Percentiles rank a stretch among this genome's conserved stretches.
phyloP scores from a whole-genome alignment of 2,888 invertebrate species.

The Agriopis leucophaearia region DNA sequence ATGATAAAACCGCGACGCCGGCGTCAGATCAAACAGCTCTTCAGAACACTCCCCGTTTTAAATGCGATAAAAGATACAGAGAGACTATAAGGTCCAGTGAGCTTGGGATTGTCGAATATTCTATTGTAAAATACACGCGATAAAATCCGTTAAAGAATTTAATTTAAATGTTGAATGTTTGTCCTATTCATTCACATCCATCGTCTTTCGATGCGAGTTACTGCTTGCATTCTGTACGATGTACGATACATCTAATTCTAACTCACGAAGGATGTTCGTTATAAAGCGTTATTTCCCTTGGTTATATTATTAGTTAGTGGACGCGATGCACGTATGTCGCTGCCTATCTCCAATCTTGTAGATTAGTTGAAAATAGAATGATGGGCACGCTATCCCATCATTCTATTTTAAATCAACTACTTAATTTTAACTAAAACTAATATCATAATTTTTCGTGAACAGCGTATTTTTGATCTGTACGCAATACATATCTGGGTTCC shows the following conservation, averaged over 20 bases:
- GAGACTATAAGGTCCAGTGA: too few relatives aligned
- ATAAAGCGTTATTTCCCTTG: constrained; percentile 26
- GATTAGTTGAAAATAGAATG: constrained; percentile 22
- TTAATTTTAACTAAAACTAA: background rate
- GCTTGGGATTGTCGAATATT: too few relatives aligned
- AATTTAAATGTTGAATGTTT: too few relatives aligned
- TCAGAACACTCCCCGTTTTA: too few relatives aligned
- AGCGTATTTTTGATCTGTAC: too few relatives aligned
- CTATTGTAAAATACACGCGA: too few relatives aligned
- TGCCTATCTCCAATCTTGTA: constrained; percentile 13
- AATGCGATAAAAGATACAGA: too few relatives aligned
- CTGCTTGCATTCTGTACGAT: constrained; percentile 12
- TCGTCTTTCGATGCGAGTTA: constrained; percentile 1
- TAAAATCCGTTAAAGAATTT: too few relatives aligned
- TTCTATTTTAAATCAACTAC: constrained; percentile 8
- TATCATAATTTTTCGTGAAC: background rate
- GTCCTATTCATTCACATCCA: background rate
- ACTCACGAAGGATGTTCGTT: constrained; percentile 41
- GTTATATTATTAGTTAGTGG: constrained; percentile 22
- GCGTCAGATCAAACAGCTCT: too few relatives aligned
- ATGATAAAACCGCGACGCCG: too few relatives aligned
- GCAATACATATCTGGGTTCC: too few relatives aligned
- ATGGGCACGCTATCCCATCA: constrained; percentile 16
- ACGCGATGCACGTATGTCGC: constrained; percentile 22
- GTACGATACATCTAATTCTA: constrained; percentile 45